Evolutionary conservation across 2,797 vertebrate species (phyloP).

Genomic region (Hypotaenidia okinawae): DNA sequence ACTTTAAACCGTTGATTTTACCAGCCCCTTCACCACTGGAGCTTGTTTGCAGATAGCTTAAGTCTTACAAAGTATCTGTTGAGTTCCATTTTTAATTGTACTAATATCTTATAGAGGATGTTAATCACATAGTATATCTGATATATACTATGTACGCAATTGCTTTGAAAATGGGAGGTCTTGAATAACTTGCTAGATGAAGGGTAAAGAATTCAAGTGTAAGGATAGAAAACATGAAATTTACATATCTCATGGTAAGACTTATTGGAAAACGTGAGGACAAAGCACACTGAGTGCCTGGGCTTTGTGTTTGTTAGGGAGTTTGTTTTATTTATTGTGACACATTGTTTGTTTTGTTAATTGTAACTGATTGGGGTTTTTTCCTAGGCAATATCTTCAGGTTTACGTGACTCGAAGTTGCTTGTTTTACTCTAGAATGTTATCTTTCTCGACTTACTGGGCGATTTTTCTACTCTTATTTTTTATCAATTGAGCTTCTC

Average conservation of each 20-base stretch:
- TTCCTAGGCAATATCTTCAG: background rate
- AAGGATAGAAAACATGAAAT: background rate
- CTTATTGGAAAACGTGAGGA: background rate
- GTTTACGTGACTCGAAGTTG: background rate
- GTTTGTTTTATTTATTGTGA: background rate
- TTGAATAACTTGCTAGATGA: background rate
- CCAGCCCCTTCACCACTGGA: background rate
- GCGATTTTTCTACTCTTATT: background rate
- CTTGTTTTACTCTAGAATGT: background rate
- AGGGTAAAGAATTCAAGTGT: background rate
- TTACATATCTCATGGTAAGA: background rate
- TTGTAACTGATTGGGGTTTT: background rate
- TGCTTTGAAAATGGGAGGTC: background rate
- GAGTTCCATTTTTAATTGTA: background rate
- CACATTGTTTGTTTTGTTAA: no score
- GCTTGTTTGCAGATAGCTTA: background rate
- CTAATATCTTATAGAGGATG: background rate
- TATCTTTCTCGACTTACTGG: background rate
- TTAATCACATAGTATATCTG: background rate
- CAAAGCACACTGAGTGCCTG: background rate
- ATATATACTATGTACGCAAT: background rate
- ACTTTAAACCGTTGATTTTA: background rate
- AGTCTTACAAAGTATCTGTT: background rate
- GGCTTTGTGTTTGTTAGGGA: background rate
- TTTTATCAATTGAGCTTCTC: slow-evolving; percentile 9